Evolutionary conservation across 1,140 invertebrate species (phyloP).

Genomic region (Philaenus spumarius): DNA sequence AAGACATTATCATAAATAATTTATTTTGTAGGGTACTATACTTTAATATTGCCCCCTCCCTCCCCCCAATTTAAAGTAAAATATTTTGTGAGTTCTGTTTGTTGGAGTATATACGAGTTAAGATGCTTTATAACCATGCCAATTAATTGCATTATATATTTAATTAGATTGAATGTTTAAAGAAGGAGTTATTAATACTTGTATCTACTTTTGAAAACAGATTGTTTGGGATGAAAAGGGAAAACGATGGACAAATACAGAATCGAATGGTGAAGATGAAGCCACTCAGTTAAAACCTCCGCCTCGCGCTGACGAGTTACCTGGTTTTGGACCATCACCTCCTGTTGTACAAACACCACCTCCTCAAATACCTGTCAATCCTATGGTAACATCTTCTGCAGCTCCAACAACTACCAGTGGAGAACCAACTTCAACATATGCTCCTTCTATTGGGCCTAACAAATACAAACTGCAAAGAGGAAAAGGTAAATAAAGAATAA

Average conservation of each 20-base stretch:
- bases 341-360: not conserved
- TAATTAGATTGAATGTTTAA: too few relatives aligned
- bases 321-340: not conserved
- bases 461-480: slow-evolving; percentile 71
- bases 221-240: slow-evolving; percentile 86
- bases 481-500: slow-evolving; percentile 49
- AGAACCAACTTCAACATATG: slow-evolving; percentile 37
- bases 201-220: slow-evolving; percentile 48
- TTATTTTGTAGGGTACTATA: too few relatives aligned
- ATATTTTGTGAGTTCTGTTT: too few relatives aligned
- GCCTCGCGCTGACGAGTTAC: slow-evolving; percentile 56
- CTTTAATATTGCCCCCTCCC: too few relatives aligned
- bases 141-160: too few relatives aligned
- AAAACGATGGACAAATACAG: slow-evolving; percentile 80
- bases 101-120: too few relatives aligned
- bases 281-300: slow-evolving; percentile 60
- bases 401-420: slow-evolving; percentile 34
- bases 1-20: too few relatives aligned
- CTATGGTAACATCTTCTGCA: too few relatives aligned
- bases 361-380: not conserved
- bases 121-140: too few relatives aligned
- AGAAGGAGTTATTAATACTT: too few relatives aligned
- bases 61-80: too few relatives aligned
- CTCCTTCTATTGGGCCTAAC: slow-evolving; percentile 47
- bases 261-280: slow-evolving; percentile 57